Percentiles rank a stretch among this genome's conserved stretches.
These are phyloP conservation scores for Symphodus melops DNA, from an alignment of 2,113 vertebrate genomes.

Conservation along the genomic window DNA sequence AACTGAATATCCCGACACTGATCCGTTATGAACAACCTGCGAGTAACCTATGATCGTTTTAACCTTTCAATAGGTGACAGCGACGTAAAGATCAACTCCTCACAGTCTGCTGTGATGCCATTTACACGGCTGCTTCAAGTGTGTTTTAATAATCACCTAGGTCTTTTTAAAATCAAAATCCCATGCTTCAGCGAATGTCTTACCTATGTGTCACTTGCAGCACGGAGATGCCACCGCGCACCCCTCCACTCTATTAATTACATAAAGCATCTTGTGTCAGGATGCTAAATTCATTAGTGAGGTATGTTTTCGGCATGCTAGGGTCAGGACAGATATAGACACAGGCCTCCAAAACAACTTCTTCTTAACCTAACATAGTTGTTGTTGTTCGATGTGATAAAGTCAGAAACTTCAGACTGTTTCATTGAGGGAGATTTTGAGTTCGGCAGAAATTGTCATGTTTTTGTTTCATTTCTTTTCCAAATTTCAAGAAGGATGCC, in stretches of 20 bases:
- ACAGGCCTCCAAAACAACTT: conserved; percentile 67
- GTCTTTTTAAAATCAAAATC: conserved; percentile 66
- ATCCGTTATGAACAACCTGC: conserved; percentile 17
- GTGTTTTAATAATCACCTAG: conserved; percentile 39
- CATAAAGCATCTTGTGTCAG: conserved; percentile 80
- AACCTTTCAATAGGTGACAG: conserved; percentile 26
- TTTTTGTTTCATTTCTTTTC: neutral
- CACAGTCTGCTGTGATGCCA: conserved; percentile 4
- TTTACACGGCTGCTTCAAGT: conserved; percentile 32
- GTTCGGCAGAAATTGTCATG: neutral
- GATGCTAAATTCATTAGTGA: conserved; percentile 83
- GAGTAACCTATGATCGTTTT: conserved; percentile 32
- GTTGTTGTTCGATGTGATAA: conserved; percentile 30
- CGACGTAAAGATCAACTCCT: conserved; percentile 15
- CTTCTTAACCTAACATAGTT: conserved; percentile 60
- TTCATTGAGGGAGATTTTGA: neutral
- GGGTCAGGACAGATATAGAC: conserved; percentile 81
- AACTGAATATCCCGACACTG: conserved; percentile 46
- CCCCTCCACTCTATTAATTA: conserved; percentile 75
- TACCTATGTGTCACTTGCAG: conserved; percentile 77
- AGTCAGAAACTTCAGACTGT: too few relatives aligned
- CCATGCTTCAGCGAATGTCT: conserved; percentile 73
- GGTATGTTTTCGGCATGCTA: conserved; percentile 67
- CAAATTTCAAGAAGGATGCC: neutral
- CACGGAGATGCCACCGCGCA: conserved; percentile 64